These are phyloP conservation scores for Netelia virgata DNA, from an alignment of 2,888 invertebrate genomes.

Conservation along the genomic window DNA sequence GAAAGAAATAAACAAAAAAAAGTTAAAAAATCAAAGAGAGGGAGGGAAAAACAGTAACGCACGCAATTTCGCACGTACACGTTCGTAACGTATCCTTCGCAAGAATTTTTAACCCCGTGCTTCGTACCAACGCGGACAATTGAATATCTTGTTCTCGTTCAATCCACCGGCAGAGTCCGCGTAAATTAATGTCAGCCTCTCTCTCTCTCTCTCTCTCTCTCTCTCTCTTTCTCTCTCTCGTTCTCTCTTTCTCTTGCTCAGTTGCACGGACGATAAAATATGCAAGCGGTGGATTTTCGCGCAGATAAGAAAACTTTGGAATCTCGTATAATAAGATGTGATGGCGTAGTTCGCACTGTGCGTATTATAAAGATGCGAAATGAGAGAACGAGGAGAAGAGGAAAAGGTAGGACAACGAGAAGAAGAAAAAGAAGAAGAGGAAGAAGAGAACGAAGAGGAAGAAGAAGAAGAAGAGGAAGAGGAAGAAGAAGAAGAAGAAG, in stretches of 20 bases:
- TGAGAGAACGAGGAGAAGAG: not conserved
- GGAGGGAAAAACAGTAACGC: too few species aligned
- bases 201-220: not conserved
- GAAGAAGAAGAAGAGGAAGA: not conserved
- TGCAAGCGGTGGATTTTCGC: constrained; percentile 30
- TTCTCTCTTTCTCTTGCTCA: too few species aligned
- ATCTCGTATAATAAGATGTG: constrained; percentile 50
- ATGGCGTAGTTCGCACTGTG: constrained; percentile 31
- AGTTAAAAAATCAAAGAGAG: too few species aligned
- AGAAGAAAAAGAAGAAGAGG: constrained; percentile 1
- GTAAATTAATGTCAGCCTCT: constrained; percentile 55
- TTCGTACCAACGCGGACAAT: constrained; percentile 11
- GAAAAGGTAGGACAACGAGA: not conserved
- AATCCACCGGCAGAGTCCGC: not conserved
- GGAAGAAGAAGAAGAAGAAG: not conserved
- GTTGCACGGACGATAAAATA: constrained; percentile 17
- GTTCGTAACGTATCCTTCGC: not conserved
- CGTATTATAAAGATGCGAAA: not conserved
- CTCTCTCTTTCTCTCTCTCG: too few species aligned
- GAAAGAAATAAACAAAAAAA: not conserved
- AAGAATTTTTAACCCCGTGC: constrained; percentile 19
- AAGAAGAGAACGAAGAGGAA: too few species aligned
- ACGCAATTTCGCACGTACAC: not conserved
- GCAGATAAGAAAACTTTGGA: constrained; percentile 48
- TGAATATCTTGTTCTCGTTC: constrained; percentile 13